Percentiles rank a stretch among this genome's conserved stretches.
phyloP scores from a whole-genome alignment of 2,113 vertebrate genomes.

The Ceyx cyanopectus region DNA sequence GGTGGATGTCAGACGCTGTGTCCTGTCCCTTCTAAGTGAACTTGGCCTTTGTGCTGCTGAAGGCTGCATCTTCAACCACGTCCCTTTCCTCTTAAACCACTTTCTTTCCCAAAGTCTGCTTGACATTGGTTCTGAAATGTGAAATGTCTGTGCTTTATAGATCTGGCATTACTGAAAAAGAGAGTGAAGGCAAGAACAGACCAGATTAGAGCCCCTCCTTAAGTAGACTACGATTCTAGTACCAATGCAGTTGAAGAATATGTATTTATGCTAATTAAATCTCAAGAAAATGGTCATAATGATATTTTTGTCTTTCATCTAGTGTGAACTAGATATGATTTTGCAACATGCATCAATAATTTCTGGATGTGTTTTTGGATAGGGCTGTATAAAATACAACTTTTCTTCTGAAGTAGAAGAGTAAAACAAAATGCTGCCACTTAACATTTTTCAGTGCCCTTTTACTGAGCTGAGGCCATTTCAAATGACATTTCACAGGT shows the following conservation, averaged over 20 bases:
- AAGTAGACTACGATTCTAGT: background rate
- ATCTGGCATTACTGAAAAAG: background rate
- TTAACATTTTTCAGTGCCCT: background rate
- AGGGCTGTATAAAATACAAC: background rate
- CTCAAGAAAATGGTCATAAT: background rate
- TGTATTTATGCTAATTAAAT: background rate
- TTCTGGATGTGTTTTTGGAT: background rate
- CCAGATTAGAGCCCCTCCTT: background rate
- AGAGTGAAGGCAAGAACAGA: background rate
- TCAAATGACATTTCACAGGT: background rate
- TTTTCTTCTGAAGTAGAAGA: background rate
- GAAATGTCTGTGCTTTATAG: background rate
- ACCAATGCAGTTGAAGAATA: background rate
- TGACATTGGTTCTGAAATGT: background rate
- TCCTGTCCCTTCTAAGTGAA: background rate
- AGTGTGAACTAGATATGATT: background rate
- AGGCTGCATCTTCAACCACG: background rate
- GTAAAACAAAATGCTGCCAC: background rate
- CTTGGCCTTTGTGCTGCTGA: background rate
- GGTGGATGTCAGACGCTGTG: background rate
- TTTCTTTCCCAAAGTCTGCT: background rate
- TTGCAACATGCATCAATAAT: background rate
- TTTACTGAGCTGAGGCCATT: background rate
- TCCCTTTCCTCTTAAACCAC: background rate
- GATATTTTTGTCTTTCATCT: background rate